Conservation (phyloP, 2,888 invertebrate genomes). For the Melikaiella ostensackeni region DNA sequence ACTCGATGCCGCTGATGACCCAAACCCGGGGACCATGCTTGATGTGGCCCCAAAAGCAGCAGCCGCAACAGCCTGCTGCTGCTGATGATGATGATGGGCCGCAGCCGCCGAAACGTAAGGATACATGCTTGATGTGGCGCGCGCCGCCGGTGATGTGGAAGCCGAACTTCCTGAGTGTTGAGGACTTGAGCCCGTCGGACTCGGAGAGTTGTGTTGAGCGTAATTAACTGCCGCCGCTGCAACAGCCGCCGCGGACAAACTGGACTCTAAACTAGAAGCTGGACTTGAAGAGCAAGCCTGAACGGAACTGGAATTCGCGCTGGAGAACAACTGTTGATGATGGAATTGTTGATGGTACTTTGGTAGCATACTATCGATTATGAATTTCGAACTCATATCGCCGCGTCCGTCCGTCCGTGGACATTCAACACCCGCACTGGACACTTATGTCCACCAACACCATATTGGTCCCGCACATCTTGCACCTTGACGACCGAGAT, state of each 20-base stretch:
- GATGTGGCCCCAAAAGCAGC: conserved; percentile 83
- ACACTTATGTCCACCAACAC: conserved; percentile 78
- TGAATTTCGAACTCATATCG: conserved; percentile 96
- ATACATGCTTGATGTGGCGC: conserved; percentile 89
- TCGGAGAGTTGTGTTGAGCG: conserved; percentile 77
- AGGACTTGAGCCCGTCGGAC: conserved; percentile 85
- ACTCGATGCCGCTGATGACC: conserved; percentile 78
- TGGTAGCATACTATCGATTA: conserved; percentile 98
- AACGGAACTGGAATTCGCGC: conserved; percentile 86
- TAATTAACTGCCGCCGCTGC: conserved; percentile 92
- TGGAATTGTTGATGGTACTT: conserved; percentile 93
- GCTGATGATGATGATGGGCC: conserved; percentile 84
- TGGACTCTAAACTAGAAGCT: conserved; percentile 83
- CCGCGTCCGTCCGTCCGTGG: conserved; percentile 58
- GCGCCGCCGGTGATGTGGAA: conserved; percentile 81
- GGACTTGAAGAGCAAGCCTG: conserved; percentile 82
- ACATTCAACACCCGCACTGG: conserved; percentile 66
- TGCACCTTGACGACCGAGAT: conserved; percentile 75
- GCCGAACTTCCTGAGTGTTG: conserved; percentile 84
- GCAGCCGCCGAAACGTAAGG: conserved; percentile 90
- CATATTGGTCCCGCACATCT: conserved; percentile 62
- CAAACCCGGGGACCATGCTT: conserved; percentile 82
- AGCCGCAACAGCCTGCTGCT: conserved; percentile 83
- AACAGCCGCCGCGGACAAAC: conserved; percentile 80
- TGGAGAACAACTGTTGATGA: conserved; percentile 83